Evolutionary conservation across 2,113 vertebrate genomes (phyloP), one percentile per base, ranked within the genome.

Genomic region (Cranoglanis bouderius): DNA sequence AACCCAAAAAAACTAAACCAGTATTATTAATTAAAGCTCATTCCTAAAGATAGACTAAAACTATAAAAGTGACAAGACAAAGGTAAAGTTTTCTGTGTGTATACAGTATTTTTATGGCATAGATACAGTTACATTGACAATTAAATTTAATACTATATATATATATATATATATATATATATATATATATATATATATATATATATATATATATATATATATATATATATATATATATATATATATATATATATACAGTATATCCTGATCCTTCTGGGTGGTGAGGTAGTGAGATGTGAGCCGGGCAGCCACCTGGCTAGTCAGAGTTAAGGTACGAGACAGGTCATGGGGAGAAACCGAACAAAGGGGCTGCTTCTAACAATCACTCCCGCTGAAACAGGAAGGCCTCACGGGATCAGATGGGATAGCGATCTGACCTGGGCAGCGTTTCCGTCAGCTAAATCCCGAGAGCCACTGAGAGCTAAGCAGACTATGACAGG

Each of bases 351-450:
- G 90, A 87, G 86, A 72, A 61, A 24, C 63, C 88, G 87, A 91
- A 90, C 90, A 92, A 92, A 91, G 32, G 89, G 59, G 77, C 83
- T 18, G 57, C 57, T 91, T 85, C 83, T 85, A 90, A 93, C 91
- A 93, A 91, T 90, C 67, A 32, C 38, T 61, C 89, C 75, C 38
- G 77, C 82, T 88, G 90, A 88, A 92, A 91, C 87, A 89, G 91
- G 89, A 93, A 90, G 84, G 72, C 85, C 84, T 85, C 89, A 82
- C 32, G 57, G 86, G 90, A 89, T 86, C 87, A 40, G 67, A 29
- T 46, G 9, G 87, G 91, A 91, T 87, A 74, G 63, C 87, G 88
- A 93, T 91, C 91, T 91, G 90, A 91, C 90, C 90, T 82, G 89
- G 90, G 88, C 90, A 89, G 88, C 57, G 59, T 90, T 93, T 93